phyloP scores from a whole-genome alignment of 2,888 invertebrate species.

The Lepas anatifera region DNA sequence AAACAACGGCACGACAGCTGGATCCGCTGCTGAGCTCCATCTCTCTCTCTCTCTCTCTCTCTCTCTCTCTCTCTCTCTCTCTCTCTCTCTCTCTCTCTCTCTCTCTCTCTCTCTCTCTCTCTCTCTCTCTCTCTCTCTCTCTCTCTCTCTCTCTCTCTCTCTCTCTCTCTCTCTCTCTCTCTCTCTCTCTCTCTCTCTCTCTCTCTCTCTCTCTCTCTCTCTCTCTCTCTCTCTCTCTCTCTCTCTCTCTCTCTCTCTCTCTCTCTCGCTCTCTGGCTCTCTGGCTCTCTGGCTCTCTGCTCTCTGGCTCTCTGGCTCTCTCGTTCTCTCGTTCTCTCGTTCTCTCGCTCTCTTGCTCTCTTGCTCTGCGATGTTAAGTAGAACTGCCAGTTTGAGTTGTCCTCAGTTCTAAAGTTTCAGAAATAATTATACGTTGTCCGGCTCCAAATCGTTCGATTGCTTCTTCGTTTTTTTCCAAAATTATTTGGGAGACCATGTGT shows the following conservation, averaged over 20 bases:
- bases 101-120: neutral
- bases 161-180: neutral
- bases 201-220: conserved; percentile 7
- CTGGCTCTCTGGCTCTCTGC: neutral
- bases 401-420: no score
- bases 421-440: no score
- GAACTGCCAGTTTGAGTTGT: no score
- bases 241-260: neutral
- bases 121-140: neutral
- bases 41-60: neutral
- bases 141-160: neutral
- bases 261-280: neutral
- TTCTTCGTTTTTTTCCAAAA: no score
- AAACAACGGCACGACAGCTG: no score
- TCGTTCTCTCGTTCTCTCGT: no score
- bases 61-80: conserved; percentile 7
- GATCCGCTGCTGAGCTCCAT: neutral
- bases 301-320: no score
- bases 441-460: no score
- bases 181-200: conserved; percentile 9
- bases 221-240: neutral
- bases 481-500: no score
- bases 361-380: no score
- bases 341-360: no score
- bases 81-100: conserved; percentile 9